Percentiles rank a stretch among this genome's conserved stretches.
phyloP scores from a whole-genome alignment of 2,113 vertebrate species.

The Uria lomvia region DNA sequence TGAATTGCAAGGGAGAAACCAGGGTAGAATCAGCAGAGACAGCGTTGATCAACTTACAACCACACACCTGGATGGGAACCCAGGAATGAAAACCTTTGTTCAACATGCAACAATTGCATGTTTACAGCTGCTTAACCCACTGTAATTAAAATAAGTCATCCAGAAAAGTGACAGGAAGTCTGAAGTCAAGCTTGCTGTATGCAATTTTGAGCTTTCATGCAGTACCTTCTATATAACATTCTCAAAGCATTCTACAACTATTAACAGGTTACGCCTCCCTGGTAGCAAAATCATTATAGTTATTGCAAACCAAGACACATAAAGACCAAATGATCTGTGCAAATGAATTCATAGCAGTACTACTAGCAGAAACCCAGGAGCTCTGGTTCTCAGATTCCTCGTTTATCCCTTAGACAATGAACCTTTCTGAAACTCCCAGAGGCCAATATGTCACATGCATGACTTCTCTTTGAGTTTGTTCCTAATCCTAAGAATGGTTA shows the following conservation, averaged over 20 bases:
- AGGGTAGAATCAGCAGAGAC: not conserved
- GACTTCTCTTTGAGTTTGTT: not conserved
- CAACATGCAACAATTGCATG: not conserved
- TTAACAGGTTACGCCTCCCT: not conserved
- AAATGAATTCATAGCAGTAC: not conserved
- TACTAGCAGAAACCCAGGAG: not conserved
- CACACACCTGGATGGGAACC: not conserved
- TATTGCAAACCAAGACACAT: not conserved
- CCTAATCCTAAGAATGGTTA: not conserved
- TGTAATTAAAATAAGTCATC: constrained; percentile 3
- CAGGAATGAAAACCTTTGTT: not conserved
- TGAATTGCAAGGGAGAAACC: not conserved
- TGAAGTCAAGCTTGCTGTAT: not conserved
- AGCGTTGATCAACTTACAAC: not conserved
- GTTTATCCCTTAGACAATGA: not conserved
- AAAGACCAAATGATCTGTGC: not conserved
- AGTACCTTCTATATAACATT: not conserved
- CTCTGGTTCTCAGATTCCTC: not conserved
- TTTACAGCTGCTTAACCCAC: not conserved
- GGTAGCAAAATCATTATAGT: not conserved
- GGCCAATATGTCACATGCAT: not conserved
- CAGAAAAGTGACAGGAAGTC: not conserved
- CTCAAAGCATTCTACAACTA: not conserved
- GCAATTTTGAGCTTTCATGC: not conserved
- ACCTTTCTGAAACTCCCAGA: not conserved